phyloP scores from a whole-genome alignment of 2,797 vertebrate species.

The Coluber constrictor region DNA sequence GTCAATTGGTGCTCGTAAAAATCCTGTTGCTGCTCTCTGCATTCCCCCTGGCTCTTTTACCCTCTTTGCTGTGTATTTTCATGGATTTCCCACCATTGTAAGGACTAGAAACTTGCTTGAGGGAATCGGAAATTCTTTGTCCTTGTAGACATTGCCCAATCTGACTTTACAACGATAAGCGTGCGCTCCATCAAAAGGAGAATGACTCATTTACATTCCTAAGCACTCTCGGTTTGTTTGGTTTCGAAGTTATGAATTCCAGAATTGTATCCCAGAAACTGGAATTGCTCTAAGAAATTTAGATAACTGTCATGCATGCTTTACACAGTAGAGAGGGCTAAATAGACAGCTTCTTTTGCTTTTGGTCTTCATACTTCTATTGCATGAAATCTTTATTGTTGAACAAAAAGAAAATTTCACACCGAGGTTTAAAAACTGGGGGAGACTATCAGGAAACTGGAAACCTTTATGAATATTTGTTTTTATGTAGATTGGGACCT shows the following conservation, averaged over 20 bases:
- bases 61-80: neutral
- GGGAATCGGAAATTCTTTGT: neutral
- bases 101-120: neutral
- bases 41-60: neutral
- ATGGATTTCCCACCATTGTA: neutral
- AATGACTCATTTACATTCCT: neutral
- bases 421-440: neutral
- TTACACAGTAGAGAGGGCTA: neutral
- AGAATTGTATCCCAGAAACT: neutral
- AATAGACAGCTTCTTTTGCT: too few species aligned
- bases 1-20: neutral
- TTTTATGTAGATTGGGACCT: slow-evolving; percentile 90
- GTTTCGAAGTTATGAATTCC: neutral
- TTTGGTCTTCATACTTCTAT: neutral
- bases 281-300: neutral
- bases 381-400: fast-evolving
- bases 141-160: neutral
- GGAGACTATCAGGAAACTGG: neutral
- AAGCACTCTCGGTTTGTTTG: neutral
- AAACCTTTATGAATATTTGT: slow-evolving; percentile 15
- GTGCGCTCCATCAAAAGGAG: neutral
- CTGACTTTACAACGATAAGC: neutral
- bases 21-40: neutral
- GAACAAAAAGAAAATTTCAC: neutral
- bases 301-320: neutral